Conservation (phyloP, 2,888 invertebrate genomes). For the Caenorhabditis panamensis region DNA sequence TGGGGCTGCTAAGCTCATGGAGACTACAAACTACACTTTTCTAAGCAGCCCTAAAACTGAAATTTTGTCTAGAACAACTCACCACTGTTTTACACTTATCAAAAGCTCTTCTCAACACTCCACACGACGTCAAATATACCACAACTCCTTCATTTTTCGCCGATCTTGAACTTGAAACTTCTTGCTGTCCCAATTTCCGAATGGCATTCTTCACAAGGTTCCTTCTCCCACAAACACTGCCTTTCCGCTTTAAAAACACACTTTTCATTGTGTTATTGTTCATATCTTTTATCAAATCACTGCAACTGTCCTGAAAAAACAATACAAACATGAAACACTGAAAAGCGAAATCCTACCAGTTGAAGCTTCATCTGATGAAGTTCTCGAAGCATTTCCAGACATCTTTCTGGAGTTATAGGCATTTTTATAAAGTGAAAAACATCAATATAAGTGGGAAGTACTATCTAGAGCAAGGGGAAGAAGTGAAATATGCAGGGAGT, state of each 20-base stretch:
- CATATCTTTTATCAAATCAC: constrained; percentile 27
- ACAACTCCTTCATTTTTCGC: constrained; percentile 16
- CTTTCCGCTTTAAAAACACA: constrained; percentile 34
- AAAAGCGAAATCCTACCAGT: constrained; percentile 21
- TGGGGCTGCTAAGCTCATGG: not conserved
- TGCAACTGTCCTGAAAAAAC: constrained; percentile 37
- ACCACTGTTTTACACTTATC: constrained; percentile 44
- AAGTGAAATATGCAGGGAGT: not conserved
- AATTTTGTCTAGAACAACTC: too few species aligned
- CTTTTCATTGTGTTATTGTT: constrained; percentile 38
- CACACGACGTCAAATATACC: constrained; percentile 53
- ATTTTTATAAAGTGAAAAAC: not conserved
- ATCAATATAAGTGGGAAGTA: not conserved
- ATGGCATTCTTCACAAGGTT: constrained; percentile 46
- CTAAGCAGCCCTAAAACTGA: too few species aligned
- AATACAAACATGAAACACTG: not conserved
- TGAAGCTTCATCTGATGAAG: constrained; percentile 54
- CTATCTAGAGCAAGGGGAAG: too few species aligned
- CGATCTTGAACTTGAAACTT: not conserved
- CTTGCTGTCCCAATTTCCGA: constrained; percentile 20
- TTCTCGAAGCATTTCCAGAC: constrained; percentile 50
- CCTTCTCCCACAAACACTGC: constrained; percentile 42
- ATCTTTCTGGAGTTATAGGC: constrained; percentile 28
- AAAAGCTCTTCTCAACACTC: constrained; percentile 28
- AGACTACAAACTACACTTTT: too few species aligned